Evolutionary conservation across 2,797 vertebrate genomes (phyloP).

Genomic region (Rallus crepitans): DNA sequence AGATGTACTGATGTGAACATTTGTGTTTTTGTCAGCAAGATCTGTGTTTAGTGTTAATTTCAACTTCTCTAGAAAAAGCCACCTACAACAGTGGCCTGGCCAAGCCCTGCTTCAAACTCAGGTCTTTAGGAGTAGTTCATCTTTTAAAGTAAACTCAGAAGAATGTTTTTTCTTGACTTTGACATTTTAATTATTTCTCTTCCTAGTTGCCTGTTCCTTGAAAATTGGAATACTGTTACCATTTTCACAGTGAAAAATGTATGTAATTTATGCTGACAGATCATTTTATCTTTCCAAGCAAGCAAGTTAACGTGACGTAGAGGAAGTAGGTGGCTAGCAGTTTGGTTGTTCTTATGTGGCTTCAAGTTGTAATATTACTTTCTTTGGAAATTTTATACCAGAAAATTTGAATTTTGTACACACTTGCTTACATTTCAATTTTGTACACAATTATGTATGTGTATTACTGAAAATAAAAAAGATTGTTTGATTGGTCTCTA

Average conservation of each 20-base stretch:
- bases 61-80: not conserved
- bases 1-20: not conserved
- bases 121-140: not conserved
- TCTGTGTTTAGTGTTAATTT: not conserved
- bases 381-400: conserved; percentile 71
- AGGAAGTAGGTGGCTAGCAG: not conserved
- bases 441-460: conserved; percentile 63
- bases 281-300: not conserved
- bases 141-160: not conserved
- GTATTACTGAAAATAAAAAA: conserved; percentile 67
- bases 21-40: not conserved
- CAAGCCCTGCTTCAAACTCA: not conserved
- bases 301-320: not conserved
- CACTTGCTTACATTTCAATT: conserved; percentile 42
- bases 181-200: conserved; percentile 18
- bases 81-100: not conserved
- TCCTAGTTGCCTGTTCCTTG: not conserved
- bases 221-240: not conserved
- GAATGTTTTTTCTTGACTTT: not conserved
- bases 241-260: conserved; percentile 15
- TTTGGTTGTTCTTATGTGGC: not conserved
- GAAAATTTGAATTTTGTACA: conserved; percentile 69
- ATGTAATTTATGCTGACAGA: conserved; percentile 12
- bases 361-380: conserved; percentile 62
- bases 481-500: conserved; percentile 37